Conservation (phyloP, 2,888 invertebrate genomes). For the Agrochola lychnidis region DNA sequence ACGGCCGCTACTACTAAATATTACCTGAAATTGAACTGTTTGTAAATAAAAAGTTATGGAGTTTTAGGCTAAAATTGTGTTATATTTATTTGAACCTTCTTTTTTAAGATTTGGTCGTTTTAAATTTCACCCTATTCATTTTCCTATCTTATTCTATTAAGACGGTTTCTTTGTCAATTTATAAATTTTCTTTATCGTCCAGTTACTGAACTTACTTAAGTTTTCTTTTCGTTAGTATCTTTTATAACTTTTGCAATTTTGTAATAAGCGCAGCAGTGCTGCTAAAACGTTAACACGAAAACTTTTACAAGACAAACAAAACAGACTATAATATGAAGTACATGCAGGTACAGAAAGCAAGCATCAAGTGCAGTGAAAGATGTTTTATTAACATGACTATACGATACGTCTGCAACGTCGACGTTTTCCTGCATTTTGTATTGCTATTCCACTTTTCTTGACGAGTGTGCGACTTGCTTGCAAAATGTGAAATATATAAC, state of each 20-base stretch:
- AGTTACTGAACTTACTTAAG: neutral
- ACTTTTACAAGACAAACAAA: slow-evolving; percentile 9
- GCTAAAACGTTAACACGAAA: slow-evolving; percentile 9
- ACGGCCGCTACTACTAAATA: slow-evolving; percentile 62
- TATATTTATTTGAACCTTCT: neutral
- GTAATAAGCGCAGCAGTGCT: neutral
- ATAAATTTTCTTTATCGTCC: neutral
- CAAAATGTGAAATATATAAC: slow-evolving; percentile 6
- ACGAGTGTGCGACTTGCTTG: slow-evolving; percentile 16
- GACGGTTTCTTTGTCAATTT: neutral
- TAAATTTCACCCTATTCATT: neutral
- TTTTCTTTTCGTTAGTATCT: neutral
- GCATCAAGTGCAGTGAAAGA: slow-evolving; percentile 16
- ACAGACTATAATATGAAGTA: neutral
- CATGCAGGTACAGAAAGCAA: slow-evolving; percentile 1
- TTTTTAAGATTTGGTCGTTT: neutral
- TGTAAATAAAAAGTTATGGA: slow-evolving; percentile 62
- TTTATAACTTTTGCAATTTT: slow-evolving; percentile 26
- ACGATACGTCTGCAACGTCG: slow-evolving; percentile 9
- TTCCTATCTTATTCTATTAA: too few species aligned
- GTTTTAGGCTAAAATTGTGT: slow-evolving; percentile 7
- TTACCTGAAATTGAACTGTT: slow-evolving; percentile 7
- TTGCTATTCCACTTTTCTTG: slow-evolving; percentile 17
- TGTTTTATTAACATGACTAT: slow-evolving; percentile 41
- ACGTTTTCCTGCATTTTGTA: slow-evolving; percentile 25